Conservation (phyloP, 2,888 invertebrate species). For the Tetheella fluctuosa region DNA sequence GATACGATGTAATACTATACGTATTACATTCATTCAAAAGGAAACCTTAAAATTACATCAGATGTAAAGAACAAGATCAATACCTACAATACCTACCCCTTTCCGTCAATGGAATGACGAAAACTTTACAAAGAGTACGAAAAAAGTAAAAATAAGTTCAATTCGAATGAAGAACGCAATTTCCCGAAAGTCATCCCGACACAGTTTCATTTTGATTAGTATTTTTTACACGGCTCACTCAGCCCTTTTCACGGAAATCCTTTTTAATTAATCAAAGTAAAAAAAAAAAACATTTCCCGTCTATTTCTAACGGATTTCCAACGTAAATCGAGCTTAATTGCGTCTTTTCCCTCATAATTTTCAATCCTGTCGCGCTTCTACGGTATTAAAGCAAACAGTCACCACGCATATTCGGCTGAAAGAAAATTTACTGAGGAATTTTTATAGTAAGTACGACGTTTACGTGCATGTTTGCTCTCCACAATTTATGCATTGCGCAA, state of each 20-base stretch:
- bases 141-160: slow-evolving; percentile 18
- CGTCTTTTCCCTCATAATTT: slow-evolving; percentile 39
- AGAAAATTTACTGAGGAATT: slow-evolving; percentile 8
- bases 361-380: slow-evolving; percentile 24
- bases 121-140: neutral
- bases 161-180: slow-evolving; percentile 21
- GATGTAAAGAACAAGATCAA: neutral
- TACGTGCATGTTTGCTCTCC: slow-evolving; percentile 36
- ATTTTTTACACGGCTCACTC: slow-evolving; percentile 52
- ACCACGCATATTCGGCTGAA: neutral
- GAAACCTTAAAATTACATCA: neutral
- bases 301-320: slow-evolving; percentile 34
- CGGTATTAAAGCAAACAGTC: neutral
- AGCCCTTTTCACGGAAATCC: slow-evolving; percentile 38
- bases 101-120: neutral
- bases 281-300: slow-evolving; percentile 41
- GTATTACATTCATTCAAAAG: neutral
- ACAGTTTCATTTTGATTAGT: slow-evolving; percentile 41
- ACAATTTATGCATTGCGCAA: slow-evolving; percentile 73
- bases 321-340: slow-evolving; percentile 43
- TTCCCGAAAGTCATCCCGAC: slow-evolving; percentile 21
- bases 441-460: slow-evolving; percentile 18
- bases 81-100: neutral
- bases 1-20: too few species aligned
- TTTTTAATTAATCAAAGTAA: slow-evolving; percentile 54